Evolutionary conservation across 1,140 invertebrate species (phyloP).

Genomic region (Proales similis): DNA sequence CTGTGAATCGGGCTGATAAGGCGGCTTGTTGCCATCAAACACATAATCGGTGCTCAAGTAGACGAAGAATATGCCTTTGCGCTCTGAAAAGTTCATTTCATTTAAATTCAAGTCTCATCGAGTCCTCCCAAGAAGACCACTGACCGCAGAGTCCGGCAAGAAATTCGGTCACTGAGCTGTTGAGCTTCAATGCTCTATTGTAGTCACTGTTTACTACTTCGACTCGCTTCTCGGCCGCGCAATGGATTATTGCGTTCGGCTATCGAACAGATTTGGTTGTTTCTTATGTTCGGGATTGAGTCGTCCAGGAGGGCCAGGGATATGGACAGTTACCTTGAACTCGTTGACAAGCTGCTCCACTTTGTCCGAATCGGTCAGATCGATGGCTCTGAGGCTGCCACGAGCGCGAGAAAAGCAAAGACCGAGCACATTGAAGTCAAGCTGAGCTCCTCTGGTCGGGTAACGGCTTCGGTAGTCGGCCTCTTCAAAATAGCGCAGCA

Average conservation of each 20-base stretch:
- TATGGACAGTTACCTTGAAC: constrained; percentile 32
- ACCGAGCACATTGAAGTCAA: constrained; percentile 13
- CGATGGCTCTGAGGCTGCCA: constrained; percentile 1
- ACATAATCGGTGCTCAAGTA: constrained; percentile 61
- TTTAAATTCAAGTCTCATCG: neutral
- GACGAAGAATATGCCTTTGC: constrained; percentile 50
- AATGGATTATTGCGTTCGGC: constrained; percentile 56
- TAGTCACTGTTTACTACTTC: constrained; percentile 56
- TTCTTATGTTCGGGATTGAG: neutral
- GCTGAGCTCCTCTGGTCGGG: constrained; percentile 3
- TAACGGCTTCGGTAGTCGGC: constrained; percentile 38
- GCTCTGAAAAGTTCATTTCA: constrained; percentile 41
- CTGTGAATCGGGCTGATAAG: constrained; percentile 52
- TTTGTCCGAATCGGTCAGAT: constrained; percentile 15
- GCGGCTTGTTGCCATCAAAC: constrained; percentile 58
- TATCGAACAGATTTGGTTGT: constrained; percentile 40
- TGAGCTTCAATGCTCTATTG: constrained; percentile 51
- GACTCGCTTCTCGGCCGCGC: constrained; percentile 56
- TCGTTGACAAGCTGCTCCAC: constrained; percentile 15
- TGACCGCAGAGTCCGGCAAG: constrained; percentile 55
- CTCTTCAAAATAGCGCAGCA: constrained; percentile 47
- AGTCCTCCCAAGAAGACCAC: too few relatives aligned
- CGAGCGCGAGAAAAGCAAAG: constrained; percentile 10
- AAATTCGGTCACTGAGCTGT: constrained; percentile 52
- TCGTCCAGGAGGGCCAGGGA: too few relatives aligned